A percentile compares a stretch with the other conserved stretches of the same genome.
Evolutionary conservation across 1,140 invertebrate species (phyloP).

Genomic region (Goniozus legneri): DNA sequence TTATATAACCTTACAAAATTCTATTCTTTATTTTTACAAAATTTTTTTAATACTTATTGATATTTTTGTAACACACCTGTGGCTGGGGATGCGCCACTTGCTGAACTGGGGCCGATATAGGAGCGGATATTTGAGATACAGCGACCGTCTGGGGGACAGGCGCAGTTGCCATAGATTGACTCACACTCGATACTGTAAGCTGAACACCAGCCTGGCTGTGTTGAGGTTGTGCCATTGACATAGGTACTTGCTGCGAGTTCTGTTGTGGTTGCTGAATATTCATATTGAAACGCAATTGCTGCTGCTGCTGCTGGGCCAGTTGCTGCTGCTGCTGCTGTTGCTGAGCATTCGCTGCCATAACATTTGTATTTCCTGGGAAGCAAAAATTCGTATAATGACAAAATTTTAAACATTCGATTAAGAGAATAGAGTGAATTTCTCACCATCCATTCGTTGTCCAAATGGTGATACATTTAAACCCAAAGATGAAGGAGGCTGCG

Average conservation of each 20-base stretch:
- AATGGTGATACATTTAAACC: slow-evolving; percentile 53
- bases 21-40: too few species aligned
- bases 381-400: background rate
- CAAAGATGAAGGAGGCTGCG: slow-evolving; percentile 61
- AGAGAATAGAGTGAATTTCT: too few species aligned
- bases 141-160: slow-evolving; percentile 45
- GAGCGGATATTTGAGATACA: slow-evolving; percentile 33
- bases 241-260: slow-evolving; percentile 47
- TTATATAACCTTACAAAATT: background rate
- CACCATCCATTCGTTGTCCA: slow-evolving; percentile 54
- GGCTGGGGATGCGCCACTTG: slow-evolving; percentile 38
- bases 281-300: slow-evolving; percentile 31
- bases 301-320: slow-evolving; percentile 48
- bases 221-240: slow-evolving; percentile 35
- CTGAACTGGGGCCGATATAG: slow-evolving; percentile 31
- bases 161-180: slow-evolving; percentile 37
- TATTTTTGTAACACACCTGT: slow-evolving; percentile 24
- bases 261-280: slow-evolving; percentile 46
- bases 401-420: background rate
- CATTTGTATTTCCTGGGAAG: slow-evolving; percentile 34
- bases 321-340: slow-evolving; percentile 48
- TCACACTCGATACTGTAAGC: slow-evolving; percentile 39
- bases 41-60: too few species aligned
- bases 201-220: slow-evolving; percentile 41
- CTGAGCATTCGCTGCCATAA: slow-evolving; percentile 49